Evolutionary conservation across 37 sponge, comb jelly and placozoan species (phyloP).

Genomic region (Bolinopsis microptera): DNA sequence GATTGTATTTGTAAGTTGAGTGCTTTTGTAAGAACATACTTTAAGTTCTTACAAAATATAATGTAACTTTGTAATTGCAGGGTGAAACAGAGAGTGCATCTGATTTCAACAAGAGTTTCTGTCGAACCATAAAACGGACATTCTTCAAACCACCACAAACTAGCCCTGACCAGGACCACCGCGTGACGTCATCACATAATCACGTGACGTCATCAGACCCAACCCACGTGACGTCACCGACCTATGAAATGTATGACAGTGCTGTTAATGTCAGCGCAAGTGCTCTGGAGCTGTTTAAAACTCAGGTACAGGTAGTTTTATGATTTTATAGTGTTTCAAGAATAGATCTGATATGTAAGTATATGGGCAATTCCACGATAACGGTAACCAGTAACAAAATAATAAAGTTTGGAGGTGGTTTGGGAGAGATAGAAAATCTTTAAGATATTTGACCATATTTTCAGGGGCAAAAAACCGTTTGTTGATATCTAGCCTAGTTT

Average conservation of each 20-base stretch:
- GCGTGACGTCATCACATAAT: not conserved
- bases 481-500: too few relatives aligned
- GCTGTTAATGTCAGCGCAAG: not conserved
- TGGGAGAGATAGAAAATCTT: too few relatives aligned
- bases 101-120: constrained; percentile 28
- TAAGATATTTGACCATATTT: too few relatives aligned
- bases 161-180: not conserved
- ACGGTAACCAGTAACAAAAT: too few relatives aligned
- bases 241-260: not conserved
- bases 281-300: not conserved
- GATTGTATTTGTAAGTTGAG: too few relatives aligned
- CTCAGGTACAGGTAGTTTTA: not conserved
- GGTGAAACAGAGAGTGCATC: not conserved
- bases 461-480: too few relatives aligned
- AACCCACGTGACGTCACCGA: not conserved
- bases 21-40: too few relatives aligned
- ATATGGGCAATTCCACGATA: too few relatives aligned
- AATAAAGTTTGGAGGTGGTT: too few relatives aligned
- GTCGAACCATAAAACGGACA: constrained; percentile 14
- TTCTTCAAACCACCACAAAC: not conserved
- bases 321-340: too few relatives aligned
- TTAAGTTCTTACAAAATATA: not conserved
- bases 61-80: not conserved
- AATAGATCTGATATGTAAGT: too few relatives aligned
- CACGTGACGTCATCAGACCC: not conserved